Base-by-base conservation (phyloP, 2,797 vertebrate genomes). In the Furcifer pardalis region DNA sequence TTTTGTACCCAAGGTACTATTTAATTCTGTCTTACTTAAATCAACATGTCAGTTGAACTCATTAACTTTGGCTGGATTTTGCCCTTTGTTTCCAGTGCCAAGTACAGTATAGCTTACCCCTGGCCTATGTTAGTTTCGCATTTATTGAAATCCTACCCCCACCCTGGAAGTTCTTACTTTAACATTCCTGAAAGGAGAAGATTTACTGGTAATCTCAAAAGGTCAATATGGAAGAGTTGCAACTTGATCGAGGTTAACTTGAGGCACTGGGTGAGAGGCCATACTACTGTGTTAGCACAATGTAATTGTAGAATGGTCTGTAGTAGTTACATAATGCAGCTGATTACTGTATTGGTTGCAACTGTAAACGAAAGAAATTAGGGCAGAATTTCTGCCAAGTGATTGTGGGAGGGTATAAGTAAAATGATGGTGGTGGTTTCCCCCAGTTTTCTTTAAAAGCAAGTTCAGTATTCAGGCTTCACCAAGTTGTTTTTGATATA, bases 331-430 rank as follows among this genome's bases (percentile, higher is more conserved):
- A 56, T 85, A 82, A 25, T n/a, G 60, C 82, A 32, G 2, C 13
- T 42, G 32, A 42, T 71, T 80, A 46, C 62, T 68, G 62, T 7
- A 37, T 21, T 30, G 19, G 7, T 30, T 72, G 35, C 49, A 80
- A n/a, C 8, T 12, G 27, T 44, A 52, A 46, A 21, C 46, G 13
- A 40, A 13, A 5, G 30, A 37, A n/a, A 17, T 65, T 72, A 40
- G n/a, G 49, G 40, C 85, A 71, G 44, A 2, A 17, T 49, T 35
- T 2, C 1, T 2, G 0, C 27, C 8, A 25, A 0, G 0, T 1
- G 40, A 77, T 66, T 42, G 25, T 49, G 4, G 40, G 17, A 71
- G 27, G 75, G 40, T 87, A 79, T 46, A 37, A 52, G 9, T 37
- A 63, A 66, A 69, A n/a, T 19, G 7, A 19, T 35, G 8, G n/a